Evolutionary conservation across 1,140 invertebrate genomes (phyloP).

Genomic region (Akabosia matsudoensis): DNA sequence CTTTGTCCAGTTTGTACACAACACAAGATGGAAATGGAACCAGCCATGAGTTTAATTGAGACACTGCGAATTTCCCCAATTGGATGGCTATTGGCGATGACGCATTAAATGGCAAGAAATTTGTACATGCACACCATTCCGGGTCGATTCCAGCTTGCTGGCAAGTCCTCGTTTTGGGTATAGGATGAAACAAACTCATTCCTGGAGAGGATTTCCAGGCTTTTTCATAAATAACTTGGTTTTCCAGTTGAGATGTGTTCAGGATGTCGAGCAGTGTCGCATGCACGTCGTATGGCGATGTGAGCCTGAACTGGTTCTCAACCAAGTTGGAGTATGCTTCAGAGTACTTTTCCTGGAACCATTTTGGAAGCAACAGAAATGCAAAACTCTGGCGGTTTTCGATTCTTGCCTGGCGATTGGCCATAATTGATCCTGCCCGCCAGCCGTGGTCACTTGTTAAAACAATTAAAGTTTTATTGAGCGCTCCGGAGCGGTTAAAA

Average conservation of each 20-base stretch:
- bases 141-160: background rate
- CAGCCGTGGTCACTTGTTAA: slow-evolving; percentile 91
- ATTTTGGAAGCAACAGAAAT: slow-evolving; percentile 49
- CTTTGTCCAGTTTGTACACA: background rate
- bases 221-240: background rate
- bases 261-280: slow-evolving; percentile 49
- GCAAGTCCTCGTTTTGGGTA: background rate
- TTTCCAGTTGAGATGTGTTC: slow-evolving; percentile 48
- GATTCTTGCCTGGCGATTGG: slow-evolving; percentile 34
- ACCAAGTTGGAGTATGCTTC: slow-evolving; percentile 29
- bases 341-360: slow-evolving; percentile 31
- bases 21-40: background rate
- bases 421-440: slow-evolving; percentile 70
- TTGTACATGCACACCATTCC: background rate
- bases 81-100: background rate
- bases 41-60: background rate
- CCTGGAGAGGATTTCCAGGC: background rate
- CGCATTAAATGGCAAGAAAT: background rate
- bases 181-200: background rate
- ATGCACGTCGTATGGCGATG: slow-evolving; percentile 40
- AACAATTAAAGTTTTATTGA: slow-evolving; percentile 63
- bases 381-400: slow-evolving; percentile 43
- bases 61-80: background rate
- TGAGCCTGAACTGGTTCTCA: slow-evolving; percentile 32
- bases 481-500: slow-evolving; percentile 46